Evolutionary conservation across 1,140 invertebrate genomes (phyloP), one percentile per base, ranked within the genome.

Genomic region (Trachymyrmex septentrionalis): DNA sequence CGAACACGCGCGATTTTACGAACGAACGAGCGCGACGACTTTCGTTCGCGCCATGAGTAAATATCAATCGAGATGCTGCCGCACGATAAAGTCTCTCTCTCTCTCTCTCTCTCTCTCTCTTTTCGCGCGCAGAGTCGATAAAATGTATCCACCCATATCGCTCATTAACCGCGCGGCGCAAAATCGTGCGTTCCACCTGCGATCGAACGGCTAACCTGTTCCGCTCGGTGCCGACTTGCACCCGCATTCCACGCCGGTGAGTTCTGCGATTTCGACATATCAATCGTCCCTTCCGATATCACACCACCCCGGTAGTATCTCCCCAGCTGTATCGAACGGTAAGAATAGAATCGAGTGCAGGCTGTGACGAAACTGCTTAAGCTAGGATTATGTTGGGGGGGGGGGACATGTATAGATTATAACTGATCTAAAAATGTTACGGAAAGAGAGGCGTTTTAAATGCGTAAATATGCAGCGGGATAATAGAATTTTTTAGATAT

Each of bases 251-350:
- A 14, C 30, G 16, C 30, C 77, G 63, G 64, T 44, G 21, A 21
- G 12, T 57, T 81, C 50, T 44, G 44, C 78, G 48, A 71, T 81
- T 81, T 72, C 21, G 78, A 81, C 66, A 81, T 57, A 71, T 71
- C 50, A 50, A 81, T 71, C 64, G 50, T 9, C 14, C 48, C 38
- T n/a, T 34, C 30, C 30, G 53, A 57, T 38, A 57, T 76, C 73
- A 30, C 30, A 16, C 34, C 30, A 16, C 34, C 73, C 21, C 38
- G 53, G 14, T 14, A 38, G 16, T 59, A n/a, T n/a, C n/a, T 1
- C 12, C 72, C n/a, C 57, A 19, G 4, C 30, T 3, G 57, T 61
- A 55, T 59, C n/a, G 21, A 38, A 27, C 21, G 7, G 21, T 61
- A 69, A 75, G 38, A 64, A 78, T 78, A 78, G 75, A 78, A 19